Evolutionary conservation across 2,113 vertebrate species (phyloP).

Genomic region (Psittacula cyanocephala): DNA sequence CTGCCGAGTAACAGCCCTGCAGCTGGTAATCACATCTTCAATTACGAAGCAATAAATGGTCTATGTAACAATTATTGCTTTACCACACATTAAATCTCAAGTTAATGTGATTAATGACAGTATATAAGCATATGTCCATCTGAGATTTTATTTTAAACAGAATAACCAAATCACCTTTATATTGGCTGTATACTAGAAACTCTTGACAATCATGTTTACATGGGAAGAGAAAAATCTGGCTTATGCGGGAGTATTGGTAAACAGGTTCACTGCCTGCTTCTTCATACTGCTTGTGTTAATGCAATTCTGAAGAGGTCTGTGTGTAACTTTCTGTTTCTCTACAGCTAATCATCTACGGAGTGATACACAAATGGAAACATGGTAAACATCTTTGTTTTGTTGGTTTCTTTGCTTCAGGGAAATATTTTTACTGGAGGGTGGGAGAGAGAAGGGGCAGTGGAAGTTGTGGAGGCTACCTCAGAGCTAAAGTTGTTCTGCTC

Average conservation of each 20-base stretch:
- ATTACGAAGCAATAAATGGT: constrained; percentile 11
- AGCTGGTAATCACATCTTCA: background rate
- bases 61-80: background rate
- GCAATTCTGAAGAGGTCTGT: background rate
- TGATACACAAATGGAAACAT: constrained; percentile 73
- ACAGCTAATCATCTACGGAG: constrained; percentile 85
- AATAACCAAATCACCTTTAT: background rate
- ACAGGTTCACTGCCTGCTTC: background rate
- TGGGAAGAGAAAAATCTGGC: background rate
- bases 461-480: background rate
- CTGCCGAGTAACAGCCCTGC: background rate
- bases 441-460: background rate
- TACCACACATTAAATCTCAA: background rate
- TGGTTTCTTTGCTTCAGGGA: constrained; percentile 5
- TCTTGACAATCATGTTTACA: background rate
- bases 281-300: background rate
- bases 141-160: constrained; percentile 18
- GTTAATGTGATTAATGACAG: background rate
- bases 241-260: background rate
- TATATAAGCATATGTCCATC: background rate
- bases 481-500: background rate
- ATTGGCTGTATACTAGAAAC: background rate
- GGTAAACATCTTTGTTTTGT: constrained; percentile 67
- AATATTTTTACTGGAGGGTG: background rate
- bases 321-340: constrained; percentile 37